Percentiles rank a stretch among this genome's conserved stretches.
phyloP scores from a whole-genome alignment of 2,797 vertebrate genomes.

The Natrix natrix region DNA sequence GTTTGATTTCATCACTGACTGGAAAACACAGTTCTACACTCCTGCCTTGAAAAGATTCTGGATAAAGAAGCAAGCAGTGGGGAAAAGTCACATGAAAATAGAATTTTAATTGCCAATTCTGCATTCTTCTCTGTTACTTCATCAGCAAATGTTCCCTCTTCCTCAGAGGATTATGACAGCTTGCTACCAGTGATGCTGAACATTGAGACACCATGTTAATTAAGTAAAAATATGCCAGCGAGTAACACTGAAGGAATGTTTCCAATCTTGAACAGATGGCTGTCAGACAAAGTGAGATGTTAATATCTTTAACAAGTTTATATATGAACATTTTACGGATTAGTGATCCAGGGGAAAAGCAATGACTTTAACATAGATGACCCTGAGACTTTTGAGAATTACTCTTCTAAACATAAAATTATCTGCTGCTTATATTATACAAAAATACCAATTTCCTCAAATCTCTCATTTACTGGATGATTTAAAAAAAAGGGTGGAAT shows the following conservation, averaged over 20 bases:
- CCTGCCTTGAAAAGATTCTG: conserved; percentile 27
- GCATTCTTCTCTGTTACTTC: conserved; percentile 37
- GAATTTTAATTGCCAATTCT: conserved; percentile 47
- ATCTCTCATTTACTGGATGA: not conserved
- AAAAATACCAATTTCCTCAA: not conserved
- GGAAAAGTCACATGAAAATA: conserved; percentile 39
- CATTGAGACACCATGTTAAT: not conserved
- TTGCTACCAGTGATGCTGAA: not conserved
- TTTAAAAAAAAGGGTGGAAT: not conserved
- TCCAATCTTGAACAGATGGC: not conserved
- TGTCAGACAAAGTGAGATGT: not conserved
- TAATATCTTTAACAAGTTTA: not conserved
- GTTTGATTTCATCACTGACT: not conserved
- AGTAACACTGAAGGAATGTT: not conserved
- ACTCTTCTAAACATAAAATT: not conserved
- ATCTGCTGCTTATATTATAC: not conserved
- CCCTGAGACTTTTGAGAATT: not conserved
- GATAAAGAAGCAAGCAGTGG: conserved; percentile 11
- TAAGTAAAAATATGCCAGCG: not conserved
- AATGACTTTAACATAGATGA: not conserved
- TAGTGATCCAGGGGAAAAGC: not conserved
- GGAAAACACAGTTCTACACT: not conserved
- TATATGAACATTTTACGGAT: not conserved
- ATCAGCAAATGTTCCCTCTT: not conserved
- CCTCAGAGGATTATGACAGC: not conserved